Percentiles rank a stretch among this genome's conserved stretches.
These are phyloP conservation scores for Corvus cornix DNA, from an alignment of 2,113 vertebrate genomes.

Conservation along the genomic window DNA sequence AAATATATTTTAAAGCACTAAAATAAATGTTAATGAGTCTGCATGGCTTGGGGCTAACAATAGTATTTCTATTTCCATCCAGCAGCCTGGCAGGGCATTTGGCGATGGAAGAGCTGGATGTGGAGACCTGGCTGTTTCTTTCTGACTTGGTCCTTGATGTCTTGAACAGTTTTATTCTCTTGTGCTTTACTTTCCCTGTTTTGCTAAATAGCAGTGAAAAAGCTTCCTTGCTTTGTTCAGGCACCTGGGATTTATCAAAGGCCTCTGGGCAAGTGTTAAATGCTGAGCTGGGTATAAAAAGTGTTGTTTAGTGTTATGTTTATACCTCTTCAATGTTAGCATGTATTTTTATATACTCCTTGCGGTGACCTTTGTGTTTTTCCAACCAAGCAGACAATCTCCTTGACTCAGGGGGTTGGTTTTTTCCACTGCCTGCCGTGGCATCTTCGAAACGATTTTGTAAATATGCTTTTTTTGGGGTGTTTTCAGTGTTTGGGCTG, in stretches of 20 bases:
- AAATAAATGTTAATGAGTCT: conserved; percentile 39
- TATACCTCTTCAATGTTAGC: background rate
- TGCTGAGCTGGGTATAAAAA: background rate
- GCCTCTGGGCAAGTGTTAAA: background rate
- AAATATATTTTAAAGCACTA: conserved; percentile 29
- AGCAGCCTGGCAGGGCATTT: background rate
- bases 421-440: background rate
- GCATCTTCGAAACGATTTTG: background rate
- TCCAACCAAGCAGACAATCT: background rate
- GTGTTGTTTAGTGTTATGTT: background rate
- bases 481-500: background rate
- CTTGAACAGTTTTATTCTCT: background rate
- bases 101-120: background rate
- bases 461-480: background rate
- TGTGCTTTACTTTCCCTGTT: background rate
- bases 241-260: background rate
- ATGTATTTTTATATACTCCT: background rate
- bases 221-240: conserved; percentile 13
- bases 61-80: conserved; percentile 21
- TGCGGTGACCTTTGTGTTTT: background rate
- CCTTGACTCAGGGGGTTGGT: background rate
- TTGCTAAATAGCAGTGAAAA: background rate
- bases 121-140: background rate
- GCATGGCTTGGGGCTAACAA: conserved; percentile 3
- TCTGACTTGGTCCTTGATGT: background rate